A percentile compares a stretch with the other conserved stretches of the same genome.
These are phyloP conservation scores for Tamias sibiricus DNA, from an alignment of 2,113 vertebrate genomes.

Conservation along the genomic window DNA sequence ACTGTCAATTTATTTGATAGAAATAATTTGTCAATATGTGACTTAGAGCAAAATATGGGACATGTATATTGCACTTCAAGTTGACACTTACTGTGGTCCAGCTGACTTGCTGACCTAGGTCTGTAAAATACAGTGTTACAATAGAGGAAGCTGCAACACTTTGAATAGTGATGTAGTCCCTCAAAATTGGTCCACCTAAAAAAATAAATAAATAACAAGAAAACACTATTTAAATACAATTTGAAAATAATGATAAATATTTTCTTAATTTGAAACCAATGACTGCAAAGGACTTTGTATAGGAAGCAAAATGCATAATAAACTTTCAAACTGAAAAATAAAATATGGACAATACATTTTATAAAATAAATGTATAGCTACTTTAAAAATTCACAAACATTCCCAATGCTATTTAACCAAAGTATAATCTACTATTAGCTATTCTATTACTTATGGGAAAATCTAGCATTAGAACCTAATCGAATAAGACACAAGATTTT, in stretches of 20 bases:
- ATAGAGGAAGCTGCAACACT: constrained; percentile 86
- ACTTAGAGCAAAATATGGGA: neutral
- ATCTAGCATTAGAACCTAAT: neutral
- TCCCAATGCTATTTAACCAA: neutral
- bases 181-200: constrained; percentile 86
- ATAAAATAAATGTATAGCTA: neutral
- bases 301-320: neutral
- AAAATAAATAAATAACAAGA: neutral
- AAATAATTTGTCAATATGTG: neutral
- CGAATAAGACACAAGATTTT: neutral
- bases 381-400: neutral
- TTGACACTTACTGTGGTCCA: constrained; percentile 88
- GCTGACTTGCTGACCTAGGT: constrained; percentile 89
- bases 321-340: neutral
- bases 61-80: neutral
- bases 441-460: neutral
- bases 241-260: neutral
- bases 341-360: neutral
- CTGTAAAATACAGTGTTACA: constrained; percentile 88
- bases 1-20: neutral
- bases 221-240: neutral
- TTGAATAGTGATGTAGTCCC: constrained; percentile 84
- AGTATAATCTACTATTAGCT: neutral
- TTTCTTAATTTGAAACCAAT: neutral
- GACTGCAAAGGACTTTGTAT: neutral